phyloP scores from a whole-genome alignment of 2,797 vertebrate species.

The Sorex maritimensis region DNA sequence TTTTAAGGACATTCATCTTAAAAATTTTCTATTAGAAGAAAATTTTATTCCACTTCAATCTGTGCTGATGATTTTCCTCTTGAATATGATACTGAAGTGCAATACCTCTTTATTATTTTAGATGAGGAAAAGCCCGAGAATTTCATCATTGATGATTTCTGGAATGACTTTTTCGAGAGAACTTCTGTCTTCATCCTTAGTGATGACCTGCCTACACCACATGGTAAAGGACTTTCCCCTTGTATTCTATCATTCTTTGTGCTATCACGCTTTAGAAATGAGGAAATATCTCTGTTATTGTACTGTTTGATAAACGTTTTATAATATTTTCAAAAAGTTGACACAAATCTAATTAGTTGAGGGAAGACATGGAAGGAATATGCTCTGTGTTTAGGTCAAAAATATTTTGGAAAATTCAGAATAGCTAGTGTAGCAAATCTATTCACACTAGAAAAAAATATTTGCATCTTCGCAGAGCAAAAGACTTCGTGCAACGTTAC shows the following conservation, averaged over 20 bases:
- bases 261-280: constrained; percentile 26
- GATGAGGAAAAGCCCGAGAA: neutral
- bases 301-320: constrained; percentile 33
- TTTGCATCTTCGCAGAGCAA: constrained; percentile 33
- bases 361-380: constrained; percentile 10
- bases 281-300: neutral
- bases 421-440: neutral
- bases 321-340: neutral
- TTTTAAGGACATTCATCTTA: constrained; percentile 44
- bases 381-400: constrained; percentile 1
- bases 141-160: neutral
- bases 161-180: constrained; percentile 25
- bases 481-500: constrained; percentile 34
- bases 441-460: constrained; percentile 53
- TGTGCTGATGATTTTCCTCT: constrained; percentile 28
- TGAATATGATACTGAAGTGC: constrained; percentile 30
- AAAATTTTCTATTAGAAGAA: constrained; percentile 29
- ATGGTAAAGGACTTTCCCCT: constrained; percentile 70
- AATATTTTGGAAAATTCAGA: constrained; percentile 60
- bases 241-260: constrained; percentile 40
- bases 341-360: neutral
- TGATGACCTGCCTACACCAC: neutral
- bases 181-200: constrained; percentile 63
- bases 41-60: constrained; percentile 46
- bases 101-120: constrained; percentile 70